Conservation (phyloP, 2,113 vertebrate species). For the Gadus chalcogrammus region DNA sequence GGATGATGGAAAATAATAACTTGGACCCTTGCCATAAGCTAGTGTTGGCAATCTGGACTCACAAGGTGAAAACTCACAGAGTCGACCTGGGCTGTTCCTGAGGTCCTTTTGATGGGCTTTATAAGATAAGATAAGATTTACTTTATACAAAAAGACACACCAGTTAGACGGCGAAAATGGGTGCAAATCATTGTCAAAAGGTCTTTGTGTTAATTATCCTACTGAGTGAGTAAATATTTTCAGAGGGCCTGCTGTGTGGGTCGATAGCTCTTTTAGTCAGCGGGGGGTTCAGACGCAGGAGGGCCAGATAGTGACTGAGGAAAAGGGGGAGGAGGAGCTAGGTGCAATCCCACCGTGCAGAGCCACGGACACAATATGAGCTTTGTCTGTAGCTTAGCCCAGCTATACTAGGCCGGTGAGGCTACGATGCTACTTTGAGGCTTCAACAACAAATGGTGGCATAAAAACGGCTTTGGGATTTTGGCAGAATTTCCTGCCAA, state of each 20-base stretch:
- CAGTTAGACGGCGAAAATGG: too few species aligned
- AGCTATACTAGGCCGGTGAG: conserved; percentile 6
- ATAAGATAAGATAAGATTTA: too few species aligned
- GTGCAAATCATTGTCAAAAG: conserved; percentile 23
- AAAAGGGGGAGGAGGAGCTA: conserved; percentile 5
- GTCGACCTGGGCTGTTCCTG: too few species aligned
- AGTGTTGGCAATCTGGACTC: neutral
- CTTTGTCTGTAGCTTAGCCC: conserved; percentile 48
- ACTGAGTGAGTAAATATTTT: conserved; percentile 63
- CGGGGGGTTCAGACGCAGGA: conserved; percentile 6
- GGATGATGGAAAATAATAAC: too few species aligned
- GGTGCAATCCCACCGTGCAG: conserved; percentile 52
- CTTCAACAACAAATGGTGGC: conserved; percentile 25
- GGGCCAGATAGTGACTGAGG: conserved; percentile 38
- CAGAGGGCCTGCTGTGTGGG: conserved; percentile 45
- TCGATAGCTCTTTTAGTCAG: conserved; percentile 53
- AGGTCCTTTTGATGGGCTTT: too few species aligned
- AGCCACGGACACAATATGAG: conserved; percentile 49
- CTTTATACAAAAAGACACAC: too few species aligned
- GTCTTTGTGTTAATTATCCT: conserved; percentile 47
- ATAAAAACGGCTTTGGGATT: conserved; percentile 42
- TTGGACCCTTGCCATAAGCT: too few species aligned
- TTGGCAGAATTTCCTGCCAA: conserved; percentile 65
- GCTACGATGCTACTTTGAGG: conserved; percentile 24
- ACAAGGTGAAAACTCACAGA: too few species aligned